phyloP scores from a whole-genome alignment of 2,888 invertebrate species.

The Cantharis rufa region DNA sequence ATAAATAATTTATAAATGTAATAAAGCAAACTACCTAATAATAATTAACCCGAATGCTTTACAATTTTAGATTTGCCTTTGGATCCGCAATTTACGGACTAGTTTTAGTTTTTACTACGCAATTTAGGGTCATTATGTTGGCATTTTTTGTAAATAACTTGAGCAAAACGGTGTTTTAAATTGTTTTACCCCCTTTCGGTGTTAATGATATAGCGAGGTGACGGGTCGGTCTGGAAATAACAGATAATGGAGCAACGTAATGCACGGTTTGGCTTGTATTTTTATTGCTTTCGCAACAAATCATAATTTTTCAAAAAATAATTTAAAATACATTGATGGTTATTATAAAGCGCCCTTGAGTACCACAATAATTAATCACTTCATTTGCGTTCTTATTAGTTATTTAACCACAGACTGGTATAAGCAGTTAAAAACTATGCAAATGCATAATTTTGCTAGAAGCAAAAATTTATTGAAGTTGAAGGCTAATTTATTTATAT shows the following conservation, averaged over 20 bases:
- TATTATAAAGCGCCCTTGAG: background rate
- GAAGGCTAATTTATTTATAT: background rate
- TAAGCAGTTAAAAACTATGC: background rate
- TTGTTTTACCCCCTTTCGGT: background rate
- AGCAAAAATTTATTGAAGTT: background rate
- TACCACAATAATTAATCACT: background rate
- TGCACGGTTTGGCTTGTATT: background rate
- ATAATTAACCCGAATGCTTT: background rate
- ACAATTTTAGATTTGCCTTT: background rate
- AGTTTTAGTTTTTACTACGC: background rate
- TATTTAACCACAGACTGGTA: background rate
- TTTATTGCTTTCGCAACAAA: background rate
- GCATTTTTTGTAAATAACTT: background rate
- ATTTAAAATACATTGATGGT: background rate
- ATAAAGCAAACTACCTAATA: background rate
- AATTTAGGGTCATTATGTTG: background rate
- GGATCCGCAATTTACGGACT: background rate
- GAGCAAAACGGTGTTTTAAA: background rate
- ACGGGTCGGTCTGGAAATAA: background rate
- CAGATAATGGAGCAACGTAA: background rate
- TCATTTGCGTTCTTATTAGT: background rate
- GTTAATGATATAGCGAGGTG: background rate
- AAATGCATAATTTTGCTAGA: background rate
- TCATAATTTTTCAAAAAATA: background rate
- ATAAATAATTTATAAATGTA: background rate